These are phyloP conservation scores for Xiphophorus maculatus DNA, from an alignment of 2,113 vertebrate species.

Conservation along the genomic window DNA sequence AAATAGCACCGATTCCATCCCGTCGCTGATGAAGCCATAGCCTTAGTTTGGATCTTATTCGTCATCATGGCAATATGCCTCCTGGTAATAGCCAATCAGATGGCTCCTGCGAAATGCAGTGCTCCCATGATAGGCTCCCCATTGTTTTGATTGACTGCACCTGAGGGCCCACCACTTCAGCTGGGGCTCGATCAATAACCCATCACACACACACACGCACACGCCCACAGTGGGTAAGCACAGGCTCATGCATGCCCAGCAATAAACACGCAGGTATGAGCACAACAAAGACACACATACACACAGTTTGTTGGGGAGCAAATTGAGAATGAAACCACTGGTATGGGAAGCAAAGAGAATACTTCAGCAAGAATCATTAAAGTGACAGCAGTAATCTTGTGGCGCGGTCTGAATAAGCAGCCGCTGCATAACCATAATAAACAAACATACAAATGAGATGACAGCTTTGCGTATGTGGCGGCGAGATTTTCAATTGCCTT, in stretches of 20 bases:
- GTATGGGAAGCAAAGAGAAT: constrained; percentile 39
- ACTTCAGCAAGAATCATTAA: constrained; percentile 28
- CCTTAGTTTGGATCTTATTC: constrained; percentile 68
- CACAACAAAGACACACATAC: constrained; percentile 16
- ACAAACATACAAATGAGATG: constrained; percentile 17
- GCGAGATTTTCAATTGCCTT: neutral
- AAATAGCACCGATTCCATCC: constrained; percentile 68
- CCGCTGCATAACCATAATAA: constrained; percentile 24
- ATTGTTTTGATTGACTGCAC: constrained; percentile 78
- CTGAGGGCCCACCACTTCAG: constrained; percentile 68
- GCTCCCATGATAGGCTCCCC: constrained; percentile 69
- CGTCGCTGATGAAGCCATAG: constrained; percentile 66
- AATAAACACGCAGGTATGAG: constrained; percentile 41
- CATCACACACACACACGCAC: constrained; percentile 55
- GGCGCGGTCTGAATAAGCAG: constrained; percentile 39
- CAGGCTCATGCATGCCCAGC: constrained; percentile 32
- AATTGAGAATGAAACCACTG: constrained; percentile 50
- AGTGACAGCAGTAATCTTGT: constrained; percentile 34
- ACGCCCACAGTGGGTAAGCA: constrained; percentile 3
- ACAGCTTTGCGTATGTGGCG: neutral
- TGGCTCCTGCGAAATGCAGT: constrained; percentile 59
- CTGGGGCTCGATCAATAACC: constrained; percentile 71
- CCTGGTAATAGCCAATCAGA: constrained; percentile 77
- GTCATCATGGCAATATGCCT: constrained; percentile 70
- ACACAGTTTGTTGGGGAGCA: constrained; percentile 44